Base-by-base conservation (phyloP, 2,797 vertebrate species). In the Leptodactylus fallax region DNA sequence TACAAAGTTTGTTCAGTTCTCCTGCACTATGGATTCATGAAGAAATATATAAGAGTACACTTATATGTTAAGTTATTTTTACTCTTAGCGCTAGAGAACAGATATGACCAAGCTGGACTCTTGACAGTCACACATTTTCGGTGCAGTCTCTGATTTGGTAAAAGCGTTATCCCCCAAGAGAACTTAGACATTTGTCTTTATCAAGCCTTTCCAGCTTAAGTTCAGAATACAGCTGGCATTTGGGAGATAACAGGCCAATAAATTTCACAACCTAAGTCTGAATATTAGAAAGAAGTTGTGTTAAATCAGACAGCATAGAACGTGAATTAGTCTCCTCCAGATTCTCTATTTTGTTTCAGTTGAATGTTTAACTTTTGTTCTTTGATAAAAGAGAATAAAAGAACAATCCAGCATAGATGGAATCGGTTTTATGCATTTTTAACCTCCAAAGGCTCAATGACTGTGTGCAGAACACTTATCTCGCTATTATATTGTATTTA, bases 171-270 rank as follows among this genome's bases (percentile, higher is more conserved):
- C 12, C 0, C 19, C 11, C 45, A 49, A 65, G 45, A 61, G 25
- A 21, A 16, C n/a, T 47, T n/a, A 23, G 79, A 7, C 36, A 49
- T 13, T 81, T 65, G 10, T 0, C 79, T 49, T 49, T 63, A 23
- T 81, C 17, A 80, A 21, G 19, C 45, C 27, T 61, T 80, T 80
- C 11, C 17, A 19, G 77, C 25, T 56, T 58, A 16, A 21, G 11
- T 72, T 72, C 67, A 45, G 12, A 58, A 23, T 51, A 47, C 45
- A 77, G 53, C 83, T 63, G 61, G 83, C 16, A 51, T 51, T 76
- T 61, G 83, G 36, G 49, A 85, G 83, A 85, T 85, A 85, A 85
- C 71, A 76, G 53, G 13, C 83, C 83, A 84, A 53, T 85, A 78
- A 85, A 85, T 61, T 45, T 7, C 83, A 78, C 83, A 61, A 5